Percentiles rank a stretch among this genome's conserved stretches.
phyloP scores from a whole-genome alignment of 2,113 vertebrate genomes.

The Bubalus kerabau region DNA sequence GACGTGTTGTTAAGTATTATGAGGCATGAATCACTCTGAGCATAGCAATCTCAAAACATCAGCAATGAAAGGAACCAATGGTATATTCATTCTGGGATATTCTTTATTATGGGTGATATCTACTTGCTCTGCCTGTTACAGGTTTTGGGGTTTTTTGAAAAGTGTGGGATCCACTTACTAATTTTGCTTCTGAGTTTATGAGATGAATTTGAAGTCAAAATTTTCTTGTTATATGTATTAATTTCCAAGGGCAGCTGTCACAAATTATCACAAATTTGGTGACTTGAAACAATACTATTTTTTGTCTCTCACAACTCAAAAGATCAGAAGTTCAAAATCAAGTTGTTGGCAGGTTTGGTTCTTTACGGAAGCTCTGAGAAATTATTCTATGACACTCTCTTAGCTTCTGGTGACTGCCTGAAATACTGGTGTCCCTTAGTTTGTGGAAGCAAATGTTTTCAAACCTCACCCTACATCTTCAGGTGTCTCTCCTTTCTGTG shows the following conservation, averaged over 20 bases:
- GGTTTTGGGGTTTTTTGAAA: conserved; percentile 11
- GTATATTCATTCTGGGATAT: not conserved
- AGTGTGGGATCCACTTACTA: not conserved
- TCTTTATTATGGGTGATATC: not conserved
- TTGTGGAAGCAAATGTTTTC: not conserved
- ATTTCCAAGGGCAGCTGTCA: not conserved
- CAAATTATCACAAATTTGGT: not conserved
- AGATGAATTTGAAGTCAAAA: not conserved
- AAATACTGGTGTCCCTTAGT: not conserved
- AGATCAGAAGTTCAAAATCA: not conserved
- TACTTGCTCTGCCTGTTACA: not conserved
- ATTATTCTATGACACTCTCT: not conserved
- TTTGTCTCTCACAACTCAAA: not conserved
- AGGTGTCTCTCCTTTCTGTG: not conserved
- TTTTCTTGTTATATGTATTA: not conserved
- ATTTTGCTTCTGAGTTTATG: not conserved
- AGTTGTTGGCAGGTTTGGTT: not conserved
- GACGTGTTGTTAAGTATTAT: not conserved
- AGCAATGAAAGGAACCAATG: not conserved
- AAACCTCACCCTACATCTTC: not conserved
- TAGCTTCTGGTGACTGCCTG: not conserved
- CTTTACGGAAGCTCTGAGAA: not conserved
- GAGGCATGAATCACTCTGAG: not conserved
- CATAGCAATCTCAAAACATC: not conserved
- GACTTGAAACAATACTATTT: not conserved